phyloP scores from a whole-genome alignment of 2,797 vertebrate species.

The Pseudochromis fuscus region DNA sequence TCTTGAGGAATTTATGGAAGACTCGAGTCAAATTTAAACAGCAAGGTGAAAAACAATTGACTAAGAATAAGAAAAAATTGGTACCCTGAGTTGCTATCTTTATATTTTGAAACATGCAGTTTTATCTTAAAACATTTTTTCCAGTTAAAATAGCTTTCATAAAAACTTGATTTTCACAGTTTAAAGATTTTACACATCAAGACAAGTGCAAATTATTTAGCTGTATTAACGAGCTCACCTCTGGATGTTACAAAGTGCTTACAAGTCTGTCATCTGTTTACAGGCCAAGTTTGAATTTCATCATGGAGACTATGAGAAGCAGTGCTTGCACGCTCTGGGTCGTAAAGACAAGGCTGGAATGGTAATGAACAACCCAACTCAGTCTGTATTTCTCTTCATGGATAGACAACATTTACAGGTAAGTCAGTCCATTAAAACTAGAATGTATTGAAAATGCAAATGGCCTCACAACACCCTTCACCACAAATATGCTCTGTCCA shows the following conservation, averaged over 20 bases:
- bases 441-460: background rate
- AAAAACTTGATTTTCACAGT: background rate
- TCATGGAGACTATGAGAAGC: constrained; percentile 99
- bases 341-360: constrained; percentile 99
- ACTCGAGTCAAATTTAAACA: background rate
- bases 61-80: background rate
- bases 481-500: constrained; percentile 14
- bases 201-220: background rate
- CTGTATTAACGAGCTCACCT: background rate
- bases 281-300: constrained; percentile 99
- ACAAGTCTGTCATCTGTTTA: constrained; percentile 13
- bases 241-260: constrained; percentile 8
- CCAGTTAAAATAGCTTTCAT: too few relatives aligned
- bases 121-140: too few relatives aligned
- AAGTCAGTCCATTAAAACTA: constrained; percentile 25
- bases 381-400: constrained; percentile 99
- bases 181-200: background rate
- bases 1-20: background rate
- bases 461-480: background rate
- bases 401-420: constrained; percentile 99
- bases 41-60: background rate
- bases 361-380: constrained; percentile 99
- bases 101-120: background rate
- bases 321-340: constrained; percentile 98
- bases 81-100: background rate